Evolutionary conservation across 2,888 invertebrate species (phyloP).

Genomic region (Hemithea aestivaria): DNA sequence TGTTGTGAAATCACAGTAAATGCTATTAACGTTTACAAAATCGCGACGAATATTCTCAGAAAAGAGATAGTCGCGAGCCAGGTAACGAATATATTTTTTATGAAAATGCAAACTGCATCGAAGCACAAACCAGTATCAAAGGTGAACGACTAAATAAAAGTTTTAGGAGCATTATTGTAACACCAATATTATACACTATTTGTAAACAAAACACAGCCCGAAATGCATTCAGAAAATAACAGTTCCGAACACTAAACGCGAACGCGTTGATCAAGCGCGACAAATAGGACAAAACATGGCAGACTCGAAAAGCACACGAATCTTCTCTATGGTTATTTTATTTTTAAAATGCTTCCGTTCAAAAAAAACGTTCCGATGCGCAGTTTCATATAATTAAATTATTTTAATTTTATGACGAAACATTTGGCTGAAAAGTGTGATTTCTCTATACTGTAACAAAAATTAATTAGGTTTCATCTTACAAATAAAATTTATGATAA

Average conservation of each 20-base stretch:
- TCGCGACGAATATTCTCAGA: conserved; percentile 51
- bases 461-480: too few species aligned
- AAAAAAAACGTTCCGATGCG: conserved; percentile 32
- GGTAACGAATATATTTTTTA: conserved; percentile 61
- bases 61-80: conserved; percentile 52
- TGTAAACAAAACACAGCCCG: conserved; percentile 74
- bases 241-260: conserved; percentile 65
- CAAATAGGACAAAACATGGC: conserved; percentile 80
- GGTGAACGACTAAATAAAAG: conserved; percentile 47
- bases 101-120: conserved; percentile 67
- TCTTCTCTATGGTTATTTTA: conserved; percentile 67
- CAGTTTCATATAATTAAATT: conserved; percentile 12
- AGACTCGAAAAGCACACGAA: conserved; percentile 72
- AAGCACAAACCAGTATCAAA: conserved; percentile 58
- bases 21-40: conserved; percentile 44
- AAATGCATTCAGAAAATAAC: conserved; percentile 71
- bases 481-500: too few species aligned
- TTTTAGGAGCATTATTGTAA: conserved; percentile 50
- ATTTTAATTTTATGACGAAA: conserved; percentile 1
- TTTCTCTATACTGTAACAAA: too few species aligned
- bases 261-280: conserved; percentile 77
- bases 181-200: conserved; percentile 63
- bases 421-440: too few species aligned
- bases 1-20: conserved; percentile 47
- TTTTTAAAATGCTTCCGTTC: conserved; percentile 52